These are phyloP conservation scores for Fragum whitleyi DNA, from an alignment of 2,888 invertebrate species.

Conservation along the genomic window DNA sequence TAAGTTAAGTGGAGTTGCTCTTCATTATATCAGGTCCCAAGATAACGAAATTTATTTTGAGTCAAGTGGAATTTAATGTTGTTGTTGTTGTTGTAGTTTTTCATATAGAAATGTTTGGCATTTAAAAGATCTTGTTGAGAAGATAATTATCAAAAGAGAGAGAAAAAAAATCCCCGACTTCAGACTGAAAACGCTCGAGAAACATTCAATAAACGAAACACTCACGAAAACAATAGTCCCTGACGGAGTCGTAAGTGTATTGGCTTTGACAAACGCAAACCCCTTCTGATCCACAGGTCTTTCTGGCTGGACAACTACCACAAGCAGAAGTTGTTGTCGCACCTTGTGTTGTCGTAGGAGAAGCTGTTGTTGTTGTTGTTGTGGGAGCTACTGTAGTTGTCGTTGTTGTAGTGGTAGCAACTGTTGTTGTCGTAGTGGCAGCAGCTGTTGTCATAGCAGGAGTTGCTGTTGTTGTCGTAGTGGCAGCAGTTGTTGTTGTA, in stretches of 20 bases:
- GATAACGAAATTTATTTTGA: too few relatives aligned
- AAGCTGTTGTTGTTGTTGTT: slow-evolving; percentile 8
- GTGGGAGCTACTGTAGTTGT: background rate
- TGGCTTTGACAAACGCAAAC: background rate
- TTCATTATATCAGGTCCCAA: too few relatives aligned
- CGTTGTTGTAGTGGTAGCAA: slow-evolving; percentile 8
- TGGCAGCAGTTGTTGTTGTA: slow-evolving; percentile 8
- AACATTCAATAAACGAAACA: background rate
- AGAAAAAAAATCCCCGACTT: too few relatives aligned
- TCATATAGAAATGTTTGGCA: too few relatives aligned
- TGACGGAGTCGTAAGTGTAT: background rate
- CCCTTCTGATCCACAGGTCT: background rate
- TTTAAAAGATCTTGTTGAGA: too few relatives aligned
- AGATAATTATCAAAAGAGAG: too few relatives aligned
- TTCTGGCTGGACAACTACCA: background rate
- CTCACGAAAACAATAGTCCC: background rate
- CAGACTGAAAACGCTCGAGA: too few relatives aligned
- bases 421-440: background rate
- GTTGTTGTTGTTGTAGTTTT: too few relatives aligned
- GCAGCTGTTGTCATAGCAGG: background rate
- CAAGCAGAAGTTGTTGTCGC: background rate
- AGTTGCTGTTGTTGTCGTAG: slow-evolving; percentile 18
- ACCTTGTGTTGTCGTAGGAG: background rate
- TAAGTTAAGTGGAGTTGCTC: too few relatives aligned
- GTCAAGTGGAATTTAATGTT: too few relatives aligned